phyloP scores from a whole-genome alignment of 2,113 vertebrate species.

The Oncorhynchus gorbuscha region DNA sequence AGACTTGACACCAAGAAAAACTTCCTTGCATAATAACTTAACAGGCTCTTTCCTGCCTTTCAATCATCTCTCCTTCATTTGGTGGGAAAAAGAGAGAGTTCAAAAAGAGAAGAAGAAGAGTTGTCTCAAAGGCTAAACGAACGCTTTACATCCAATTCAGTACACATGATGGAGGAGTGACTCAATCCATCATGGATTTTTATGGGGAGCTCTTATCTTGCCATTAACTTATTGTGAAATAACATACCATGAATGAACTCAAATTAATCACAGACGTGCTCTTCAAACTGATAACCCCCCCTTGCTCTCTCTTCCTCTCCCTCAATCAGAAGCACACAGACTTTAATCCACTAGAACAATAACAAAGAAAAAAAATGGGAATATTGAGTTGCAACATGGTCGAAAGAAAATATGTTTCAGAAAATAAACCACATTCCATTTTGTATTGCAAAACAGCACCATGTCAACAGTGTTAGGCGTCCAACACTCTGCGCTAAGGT shows the following conservation, averaged over 20 bases:
- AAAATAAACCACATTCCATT: constrained; percentile 19
- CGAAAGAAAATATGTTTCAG: neutral
- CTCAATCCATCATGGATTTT: constrained; percentile 10
- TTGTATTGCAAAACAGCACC: constrained; percentile 17
- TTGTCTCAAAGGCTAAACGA: neutral
- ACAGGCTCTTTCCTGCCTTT: constrained; percentile 13
- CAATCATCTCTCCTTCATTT: constrained; percentile 8
- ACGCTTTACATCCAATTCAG: neutral
- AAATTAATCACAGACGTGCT: constrained; percentile 14
- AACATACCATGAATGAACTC: constrained; percentile 32
- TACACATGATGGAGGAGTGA: constrained; percentile 2
- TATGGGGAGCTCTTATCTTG: constrained; percentile 22
- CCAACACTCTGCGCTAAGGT: neutral
- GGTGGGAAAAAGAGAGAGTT: neutral
- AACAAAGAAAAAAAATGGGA: neutral
- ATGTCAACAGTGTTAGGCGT: constrained; percentile 12
- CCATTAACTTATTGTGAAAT: constrained; percentile 30
- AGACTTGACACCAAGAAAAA: constrained; percentile 10
- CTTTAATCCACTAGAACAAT: constrained; percentile 10
- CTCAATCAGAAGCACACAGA: constrained; percentile 8
- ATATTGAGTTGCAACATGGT: constrained; percentile 1
- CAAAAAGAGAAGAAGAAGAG: neutral
- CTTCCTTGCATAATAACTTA: constrained; percentile 7
- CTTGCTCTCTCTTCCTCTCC: neutral
- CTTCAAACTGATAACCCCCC: constrained; percentile 8